A percentile compares a stretch with the other conserved stretches of the same genome.
phyloP scores from a whole-genome alignment of 2,113 vertebrate species.

The Phoenicopterus ruber region DNA sequence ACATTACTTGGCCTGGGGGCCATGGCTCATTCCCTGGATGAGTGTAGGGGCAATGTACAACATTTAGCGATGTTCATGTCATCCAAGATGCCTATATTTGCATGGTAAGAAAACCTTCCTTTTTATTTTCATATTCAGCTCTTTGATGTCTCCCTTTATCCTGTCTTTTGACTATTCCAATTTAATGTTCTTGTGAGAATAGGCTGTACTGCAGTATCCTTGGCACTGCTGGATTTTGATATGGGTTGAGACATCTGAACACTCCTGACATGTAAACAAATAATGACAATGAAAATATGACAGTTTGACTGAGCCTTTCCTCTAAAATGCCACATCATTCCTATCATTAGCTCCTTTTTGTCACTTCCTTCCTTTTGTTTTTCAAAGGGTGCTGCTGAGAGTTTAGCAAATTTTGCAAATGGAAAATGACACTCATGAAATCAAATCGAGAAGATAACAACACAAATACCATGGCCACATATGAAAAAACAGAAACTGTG shows the following conservation, averaged over 20 bases:
- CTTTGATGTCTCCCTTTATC: not conserved
- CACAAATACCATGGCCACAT: not conserved
- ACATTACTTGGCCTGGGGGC: accelerated
- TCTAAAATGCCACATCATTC: not conserved
- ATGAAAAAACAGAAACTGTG: not conserved
- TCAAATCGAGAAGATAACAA: not conserved
- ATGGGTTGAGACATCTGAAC: not conserved
- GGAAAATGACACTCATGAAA: not conserved
- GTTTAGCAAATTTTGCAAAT: not conserved
- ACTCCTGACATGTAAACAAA: not conserved
- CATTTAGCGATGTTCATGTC: not conserved
- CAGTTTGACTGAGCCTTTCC: not conserved
- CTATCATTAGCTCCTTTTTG: not conserved
- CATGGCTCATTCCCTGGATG: not conserved
- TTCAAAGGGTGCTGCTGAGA: not conserved
- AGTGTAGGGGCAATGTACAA: not conserved
- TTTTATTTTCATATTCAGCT: not conserved
- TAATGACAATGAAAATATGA: not conserved
- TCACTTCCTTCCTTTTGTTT: not conserved
- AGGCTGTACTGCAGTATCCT: not conserved
- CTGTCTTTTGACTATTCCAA: not conserved
- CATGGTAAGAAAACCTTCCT: not conserved
- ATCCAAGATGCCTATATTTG: not conserved
- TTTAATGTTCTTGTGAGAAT: not conserved
- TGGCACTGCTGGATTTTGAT: not conserved